These are phyloP conservation scores for Pimpla rufipes DNA, from an alignment of 2,888 invertebrate species.

Conservation along the genomic window DNA sequence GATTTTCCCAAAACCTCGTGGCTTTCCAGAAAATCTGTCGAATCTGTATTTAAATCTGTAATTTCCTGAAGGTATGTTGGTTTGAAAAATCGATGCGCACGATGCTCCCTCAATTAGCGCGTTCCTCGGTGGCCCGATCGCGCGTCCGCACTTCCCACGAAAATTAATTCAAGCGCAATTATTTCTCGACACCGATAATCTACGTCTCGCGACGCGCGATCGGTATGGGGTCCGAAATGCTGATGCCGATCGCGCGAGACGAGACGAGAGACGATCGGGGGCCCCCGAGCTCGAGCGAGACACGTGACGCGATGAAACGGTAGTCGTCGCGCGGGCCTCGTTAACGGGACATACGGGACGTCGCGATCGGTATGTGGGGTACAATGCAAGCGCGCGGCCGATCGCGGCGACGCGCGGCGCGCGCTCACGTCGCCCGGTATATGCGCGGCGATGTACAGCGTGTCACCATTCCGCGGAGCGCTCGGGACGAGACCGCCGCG, in stretches of 20 bases:
- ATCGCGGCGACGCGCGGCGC: constrained; percentile 70
- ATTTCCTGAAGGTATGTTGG: too few relatives aligned
- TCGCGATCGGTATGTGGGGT: constrained; percentile 72
- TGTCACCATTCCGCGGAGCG: constrained; percentile 81
- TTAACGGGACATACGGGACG: constrained; percentile 69
- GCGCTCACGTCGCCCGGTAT: constrained; percentile 51
- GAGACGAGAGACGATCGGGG: constrained; percentile 62
- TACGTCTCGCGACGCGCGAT: neutral
- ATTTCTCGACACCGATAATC: neutral
- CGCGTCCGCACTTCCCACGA: neutral
- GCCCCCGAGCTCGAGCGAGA: too few relatives aligned
- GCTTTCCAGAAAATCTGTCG: too few relatives aligned
- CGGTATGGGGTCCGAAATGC: neutral
- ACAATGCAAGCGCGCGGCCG: constrained; percentile 74
- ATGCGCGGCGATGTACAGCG: constrained; percentile 75
- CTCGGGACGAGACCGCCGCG: constrained; percentile 56
- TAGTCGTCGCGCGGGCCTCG: constrained; percentile 67
- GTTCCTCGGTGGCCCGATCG: neutral
- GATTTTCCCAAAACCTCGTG: too few relatives aligned
- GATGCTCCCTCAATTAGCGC: neutral
- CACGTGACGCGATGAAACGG: constrained; percentile 59
- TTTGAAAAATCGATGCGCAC: neutral
- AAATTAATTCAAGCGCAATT: neutral
- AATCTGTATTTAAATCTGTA: too few relatives aligned
- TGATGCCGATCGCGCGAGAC: constrained; percentile 22